Evolutionary conservation across 2,113 vertebrate genomes (phyloP).

Genomic region (Syngnathoides biaculeatus): DNA sequence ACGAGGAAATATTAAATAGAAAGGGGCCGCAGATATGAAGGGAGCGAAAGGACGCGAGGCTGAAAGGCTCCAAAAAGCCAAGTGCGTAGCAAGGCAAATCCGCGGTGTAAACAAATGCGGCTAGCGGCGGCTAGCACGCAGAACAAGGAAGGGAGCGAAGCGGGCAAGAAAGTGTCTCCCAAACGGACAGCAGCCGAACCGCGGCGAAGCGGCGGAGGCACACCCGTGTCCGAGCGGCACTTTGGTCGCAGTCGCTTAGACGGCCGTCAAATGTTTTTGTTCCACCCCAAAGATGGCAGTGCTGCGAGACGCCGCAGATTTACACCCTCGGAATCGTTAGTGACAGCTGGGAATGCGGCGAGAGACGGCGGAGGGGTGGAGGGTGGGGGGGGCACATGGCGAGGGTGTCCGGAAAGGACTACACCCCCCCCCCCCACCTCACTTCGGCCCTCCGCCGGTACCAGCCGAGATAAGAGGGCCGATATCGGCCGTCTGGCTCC

Average conservation of each 20-base stretch:
- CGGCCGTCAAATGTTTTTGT: conserved; percentile 58
- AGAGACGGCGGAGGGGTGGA: not conserved
- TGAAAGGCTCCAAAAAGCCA: conserved; percentile 59
- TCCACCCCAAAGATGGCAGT: conserved; percentile 75
- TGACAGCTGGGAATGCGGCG: conserved; percentile 68
- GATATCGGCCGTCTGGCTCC: conserved; percentile 27
- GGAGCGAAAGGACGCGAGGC: conserved; percentile 43
- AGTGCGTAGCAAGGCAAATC: conserved; percentile 70
- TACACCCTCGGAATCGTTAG: conserved; percentile 50
- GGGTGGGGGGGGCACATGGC: not conserved
- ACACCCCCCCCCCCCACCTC: too few species aligned
- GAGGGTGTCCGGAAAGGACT: not conserved
- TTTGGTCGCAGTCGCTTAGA: conserved; percentile 21
- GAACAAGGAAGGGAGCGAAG: conserved; percentile 38
- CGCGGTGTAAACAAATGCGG: conserved; percentile 72
- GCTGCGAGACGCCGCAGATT: conserved; percentile 58
- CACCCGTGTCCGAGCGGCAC: conserved; percentile 44
- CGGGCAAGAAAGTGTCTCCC: conserved; percentile 4
- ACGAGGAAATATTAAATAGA: too few species aligned
- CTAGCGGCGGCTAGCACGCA: conserved; percentile 37
- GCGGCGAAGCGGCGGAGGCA: conserved; percentile 13
- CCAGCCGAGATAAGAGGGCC: not conserved
- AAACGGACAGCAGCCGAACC: conserved; percentile 25
- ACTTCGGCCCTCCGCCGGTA: not conserved
- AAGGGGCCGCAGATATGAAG: conserved; percentile 15